Evolutionary conservation across 2,113 vertebrate species (phyloP).

Genomic region (Mobula hypostoma): DNA sequence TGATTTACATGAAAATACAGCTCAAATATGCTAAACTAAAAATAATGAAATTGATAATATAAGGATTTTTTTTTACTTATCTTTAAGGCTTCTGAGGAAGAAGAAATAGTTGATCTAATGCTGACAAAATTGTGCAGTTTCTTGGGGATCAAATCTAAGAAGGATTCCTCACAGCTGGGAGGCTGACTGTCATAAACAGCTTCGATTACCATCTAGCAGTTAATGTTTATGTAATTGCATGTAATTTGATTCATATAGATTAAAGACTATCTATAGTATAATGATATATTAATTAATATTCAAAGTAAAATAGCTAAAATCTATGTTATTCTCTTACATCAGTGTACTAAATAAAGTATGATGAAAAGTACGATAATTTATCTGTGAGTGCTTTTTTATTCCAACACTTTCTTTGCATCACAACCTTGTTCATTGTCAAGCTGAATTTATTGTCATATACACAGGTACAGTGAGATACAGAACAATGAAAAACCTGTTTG

Average conservation of each 20-base stretch:
- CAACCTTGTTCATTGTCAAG: not conserved
- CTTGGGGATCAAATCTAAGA: constrained; percentile 73
- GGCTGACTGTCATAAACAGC: not conserved
- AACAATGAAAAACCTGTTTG: no score
- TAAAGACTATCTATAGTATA: not conserved
- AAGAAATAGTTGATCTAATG: constrained; percentile 84
- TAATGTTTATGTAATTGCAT: not conserved
- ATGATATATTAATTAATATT: not conserved
- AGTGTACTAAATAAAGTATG: constrained; percentile 7
- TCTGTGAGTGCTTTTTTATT: not conserved
- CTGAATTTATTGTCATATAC: no score
- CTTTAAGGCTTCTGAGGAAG: constrained; percentile 80
- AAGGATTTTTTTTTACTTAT: not conserved
- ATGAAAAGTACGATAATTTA: not conserved
- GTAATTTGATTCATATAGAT: not conserved
- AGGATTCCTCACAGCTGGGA: constrained; percentile 42
- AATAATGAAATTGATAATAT: not conserved
- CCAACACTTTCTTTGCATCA: not conserved
- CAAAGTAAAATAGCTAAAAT: not conserved
- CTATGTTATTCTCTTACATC: not conserved
- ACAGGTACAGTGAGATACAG: no score
- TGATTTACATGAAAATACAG: not conserved
- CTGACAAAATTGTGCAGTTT: constrained; percentile 76
- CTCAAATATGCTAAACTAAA: not conserved
- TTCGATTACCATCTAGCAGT: not conserved